These are phyloP conservation scores for Grus americana DNA, from an alignment of 2,113 vertebrate species.

Conservation along the genomic window DNA sequence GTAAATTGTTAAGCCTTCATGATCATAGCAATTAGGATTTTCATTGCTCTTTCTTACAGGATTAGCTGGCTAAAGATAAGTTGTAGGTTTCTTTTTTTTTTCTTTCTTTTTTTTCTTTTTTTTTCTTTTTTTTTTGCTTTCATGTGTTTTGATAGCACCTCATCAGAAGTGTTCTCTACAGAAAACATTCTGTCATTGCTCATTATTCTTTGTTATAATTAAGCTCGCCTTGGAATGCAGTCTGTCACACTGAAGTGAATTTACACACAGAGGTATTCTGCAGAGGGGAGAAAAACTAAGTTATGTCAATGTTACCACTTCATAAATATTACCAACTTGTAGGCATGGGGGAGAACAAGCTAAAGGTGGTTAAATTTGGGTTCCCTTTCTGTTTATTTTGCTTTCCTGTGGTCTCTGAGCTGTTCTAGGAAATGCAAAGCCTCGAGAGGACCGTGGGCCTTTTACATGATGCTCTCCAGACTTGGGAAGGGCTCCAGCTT, in stretches of 20 bases:
- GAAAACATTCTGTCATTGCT: not conserved
- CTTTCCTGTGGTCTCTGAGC: not conserved
- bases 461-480: not conserved
- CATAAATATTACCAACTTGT: not conserved
- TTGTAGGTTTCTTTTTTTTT: not conserved
- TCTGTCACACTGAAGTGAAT: not conserved
- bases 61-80: not conserved
- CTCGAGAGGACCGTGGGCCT: accelerated
- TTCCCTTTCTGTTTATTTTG: not conserved
- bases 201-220: not conserved
- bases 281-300: not conserved
- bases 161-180: not conserved
- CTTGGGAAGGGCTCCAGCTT: not conserved
- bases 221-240: not conserved
- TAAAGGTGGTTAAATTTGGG: not conserved
- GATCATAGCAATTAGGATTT: not conserved
- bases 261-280: not conserved
- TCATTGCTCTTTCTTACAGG: not conserved
- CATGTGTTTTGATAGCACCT: not conserved
- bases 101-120: not conserved
- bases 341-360: not conserved
- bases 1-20: not conserved
- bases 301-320: not conserved
- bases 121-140: not conserved
- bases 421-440: not conserved